A percentile compares a stretch with the other conserved stretches of the same genome.
Evolutionary conservation across 1,140 invertebrate genomes (phyloP).

Genomic region (Drosophila truncata): DNA sequence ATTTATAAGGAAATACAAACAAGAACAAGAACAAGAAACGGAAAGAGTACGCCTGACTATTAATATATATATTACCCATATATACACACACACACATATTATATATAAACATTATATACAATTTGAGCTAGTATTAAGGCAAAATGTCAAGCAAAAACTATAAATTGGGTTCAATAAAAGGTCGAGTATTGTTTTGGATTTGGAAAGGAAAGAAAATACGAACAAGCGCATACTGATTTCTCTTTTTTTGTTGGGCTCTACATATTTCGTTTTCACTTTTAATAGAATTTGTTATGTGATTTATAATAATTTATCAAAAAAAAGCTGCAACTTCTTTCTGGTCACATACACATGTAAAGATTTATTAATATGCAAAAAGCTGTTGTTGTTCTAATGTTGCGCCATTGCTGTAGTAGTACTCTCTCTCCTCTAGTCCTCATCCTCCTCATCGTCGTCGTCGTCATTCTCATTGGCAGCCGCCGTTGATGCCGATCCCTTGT

Average conservation of each 20-base stretch:
- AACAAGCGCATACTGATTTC: slow-evolving; percentile 5
- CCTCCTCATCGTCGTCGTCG: slow-evolving; percentile 63
- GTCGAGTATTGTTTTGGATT: slow-evolving; percentile 64
- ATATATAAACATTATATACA: slow-evolving; percentile 45
- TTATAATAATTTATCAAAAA: not conserved
- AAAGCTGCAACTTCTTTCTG: not conserved
- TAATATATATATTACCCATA: slow-evolving; percentile 43
- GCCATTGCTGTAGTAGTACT: not conserved
- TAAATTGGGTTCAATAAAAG: slow-evolving; percentile 67
- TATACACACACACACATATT: slow-evolving; percentile 43
- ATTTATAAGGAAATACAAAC: slow-evolving; percentile 19
- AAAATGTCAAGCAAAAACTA: slow-evolving; percentile 19
- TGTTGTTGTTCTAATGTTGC: slow-evolving; percentile 9
- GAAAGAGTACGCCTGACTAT: slow-evolving; percentile 46
- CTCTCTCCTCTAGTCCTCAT: slow-evolving; percentile 64
- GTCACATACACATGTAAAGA: slow-evolving; percentile 6
- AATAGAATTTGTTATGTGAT: slow-evolving; percentile 16
- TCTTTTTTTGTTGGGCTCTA: not conserved
- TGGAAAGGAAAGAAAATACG: slow-evolving; percentile 30
- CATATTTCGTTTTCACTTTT: slow-evolving; percentile 8
- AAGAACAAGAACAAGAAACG: no score
- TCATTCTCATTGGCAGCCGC: slow-evolving; percentile 53
- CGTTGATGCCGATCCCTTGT: slow-evolving; percentile 52
- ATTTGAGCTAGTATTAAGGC: slow-evolving; percentile 65
- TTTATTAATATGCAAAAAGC: slow-evolving; percentile 27